Evolutionary conservation across 1,140 invertebrate genomes (phyloP).

Genomic region (Varroa destructor): DNA sequence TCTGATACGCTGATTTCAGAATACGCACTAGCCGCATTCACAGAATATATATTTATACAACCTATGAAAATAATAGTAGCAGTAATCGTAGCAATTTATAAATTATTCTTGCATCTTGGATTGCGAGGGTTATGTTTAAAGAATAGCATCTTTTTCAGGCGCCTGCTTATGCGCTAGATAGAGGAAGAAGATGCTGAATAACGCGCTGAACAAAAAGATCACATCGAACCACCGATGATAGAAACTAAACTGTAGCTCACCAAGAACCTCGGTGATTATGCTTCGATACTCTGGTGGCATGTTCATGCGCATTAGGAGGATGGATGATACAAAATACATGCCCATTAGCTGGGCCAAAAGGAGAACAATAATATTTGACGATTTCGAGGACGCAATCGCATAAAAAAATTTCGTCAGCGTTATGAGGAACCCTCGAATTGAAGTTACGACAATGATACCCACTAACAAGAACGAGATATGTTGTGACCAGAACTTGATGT

Average conservation of each 20-base stretch:
- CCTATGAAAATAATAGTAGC: too few relatives aligned
- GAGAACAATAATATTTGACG: slow-evolving; percentile 94
- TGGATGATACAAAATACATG: slow-evolving; percentile 99
- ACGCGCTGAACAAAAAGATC: slow-evolving; percentile 91
- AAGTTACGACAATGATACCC: slow-evolving; percentile 95
- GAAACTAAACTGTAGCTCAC: slow-evolving; percentile 96
- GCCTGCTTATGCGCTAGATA: slow-evolving; percentile 82
- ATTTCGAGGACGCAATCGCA: slow-evolving; percentile 97
- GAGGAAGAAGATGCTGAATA: slow-evolving; percentile 86
- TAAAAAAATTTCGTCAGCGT: slow-evolving; percentile 99
- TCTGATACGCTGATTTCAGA: too few relatives aligned
- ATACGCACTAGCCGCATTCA: too few relatives aligned
- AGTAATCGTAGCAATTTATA: too few relatives aligned
- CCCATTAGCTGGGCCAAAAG: slow-evolving; percentile 97
- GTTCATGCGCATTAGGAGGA: slow-evolving; percentile 96
- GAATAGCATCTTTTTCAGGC: slow-evolving; percentile 36
- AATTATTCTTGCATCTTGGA: too few relatives aligned
- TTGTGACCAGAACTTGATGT: slow-evolving; percentile 95
- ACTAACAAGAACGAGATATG: slow-evolving; percentile 93
- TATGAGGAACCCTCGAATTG: slow-evolving; percentile 83
- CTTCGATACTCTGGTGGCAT: slow-evolving; percentile 91
- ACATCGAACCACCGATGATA: slow-evolving; percentile 99
- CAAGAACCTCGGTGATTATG: slow-evolving; percentile 94
- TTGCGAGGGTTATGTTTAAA: neutral
- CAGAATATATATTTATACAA: too few relatives aligned